phyloP scores from a whole-genome alignment of 2,113 vertebrate species.

The Drymodes brunneopygia region DNA sequence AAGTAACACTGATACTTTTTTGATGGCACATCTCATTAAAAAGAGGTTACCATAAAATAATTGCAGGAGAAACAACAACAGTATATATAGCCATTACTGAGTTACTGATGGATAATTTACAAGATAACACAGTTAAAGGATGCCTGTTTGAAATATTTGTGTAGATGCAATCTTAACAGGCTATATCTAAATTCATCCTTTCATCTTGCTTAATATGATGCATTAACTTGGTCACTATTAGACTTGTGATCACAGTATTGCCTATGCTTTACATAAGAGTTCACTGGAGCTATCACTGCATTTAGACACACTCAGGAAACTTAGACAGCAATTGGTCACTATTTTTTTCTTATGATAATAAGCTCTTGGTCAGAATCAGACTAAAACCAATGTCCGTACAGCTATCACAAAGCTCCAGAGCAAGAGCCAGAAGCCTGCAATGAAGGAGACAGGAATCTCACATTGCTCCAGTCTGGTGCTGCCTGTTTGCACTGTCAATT shows the following conservation, averaged over 20 bases:
- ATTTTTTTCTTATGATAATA: neutral
- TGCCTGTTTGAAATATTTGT: neutral
- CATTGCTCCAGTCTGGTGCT: neutral
- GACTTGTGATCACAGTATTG: neutral
- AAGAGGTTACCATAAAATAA: neutral
- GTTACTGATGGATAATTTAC: neutral
- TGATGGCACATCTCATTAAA: neutral
- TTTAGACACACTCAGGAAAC: neutral
- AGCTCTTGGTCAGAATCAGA: neutral
- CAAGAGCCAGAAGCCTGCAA: constrained; percentile 22
- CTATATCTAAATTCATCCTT: neutral
- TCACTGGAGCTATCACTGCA: neutral
- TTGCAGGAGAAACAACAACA: neutral
- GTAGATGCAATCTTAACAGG: neutral
- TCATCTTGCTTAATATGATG: neutral
- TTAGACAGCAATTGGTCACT: neutral
- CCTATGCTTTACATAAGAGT: neutral
- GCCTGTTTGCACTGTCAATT: neutral
- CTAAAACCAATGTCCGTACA: neutral
- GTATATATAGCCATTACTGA: neutral
- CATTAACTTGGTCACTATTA: neutral
- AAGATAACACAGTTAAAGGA: neutral
- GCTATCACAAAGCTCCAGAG: constrained; percentile 1
- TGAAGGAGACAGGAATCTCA: neutral
- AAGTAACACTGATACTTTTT: neutral